phyloP scores from a whole-genome alignment of 2,797 vertebrate genomes.

The Hippopotamyrus pictus region DNA sequence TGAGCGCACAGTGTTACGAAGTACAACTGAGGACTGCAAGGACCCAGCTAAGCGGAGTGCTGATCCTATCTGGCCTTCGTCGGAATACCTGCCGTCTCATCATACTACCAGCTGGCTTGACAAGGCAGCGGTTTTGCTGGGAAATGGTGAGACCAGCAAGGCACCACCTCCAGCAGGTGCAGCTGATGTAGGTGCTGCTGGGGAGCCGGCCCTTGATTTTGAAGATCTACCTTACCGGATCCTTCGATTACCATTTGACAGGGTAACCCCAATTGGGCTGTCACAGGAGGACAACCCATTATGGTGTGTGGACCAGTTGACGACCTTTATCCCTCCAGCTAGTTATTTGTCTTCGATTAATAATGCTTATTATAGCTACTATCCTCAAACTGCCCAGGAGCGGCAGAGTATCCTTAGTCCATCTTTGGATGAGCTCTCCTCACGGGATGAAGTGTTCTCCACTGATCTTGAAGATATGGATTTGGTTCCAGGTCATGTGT shows the following conservation, averaged over 20 bases:
- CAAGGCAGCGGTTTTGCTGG: not conserved
- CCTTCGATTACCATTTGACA: conserved; percentile 54
- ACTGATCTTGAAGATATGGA: conserved; percentile 64
- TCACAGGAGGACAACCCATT: conserved; percentile 26
- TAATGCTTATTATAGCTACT: conserved; percentile 56
- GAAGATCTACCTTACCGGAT: conserved; percentile 44
- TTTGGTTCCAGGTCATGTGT: conserved; percentile 49
- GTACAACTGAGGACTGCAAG: not conserved
- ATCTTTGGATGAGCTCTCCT: conserved; percentile 67
- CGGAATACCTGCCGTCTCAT: not conserved
- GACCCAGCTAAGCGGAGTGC: conserved; percentile 2
- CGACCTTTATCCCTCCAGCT: not conserved
- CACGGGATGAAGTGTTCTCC: conserved; percentile 68
- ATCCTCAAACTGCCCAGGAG: conserved; percentile 50
- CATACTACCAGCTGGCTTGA: conserved; percentile 14
- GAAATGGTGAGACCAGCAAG: not conserved
- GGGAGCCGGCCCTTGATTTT: not conserved
- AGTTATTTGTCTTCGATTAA: conserved; percentile 34
- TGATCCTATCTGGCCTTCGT: not conserved
- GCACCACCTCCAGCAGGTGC: not conserved
- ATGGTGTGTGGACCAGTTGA: conserved; percentile 15
- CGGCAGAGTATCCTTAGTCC: conserved; percentile 66
- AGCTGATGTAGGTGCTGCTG: not conserved
- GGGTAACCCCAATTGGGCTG: conserved; percentile 34
- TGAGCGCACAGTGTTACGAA: not conserved